phyloP scores from a whole-genome alignment of 2,797 vertebrate genomes.

The Clarias laeviceps region DNA sequence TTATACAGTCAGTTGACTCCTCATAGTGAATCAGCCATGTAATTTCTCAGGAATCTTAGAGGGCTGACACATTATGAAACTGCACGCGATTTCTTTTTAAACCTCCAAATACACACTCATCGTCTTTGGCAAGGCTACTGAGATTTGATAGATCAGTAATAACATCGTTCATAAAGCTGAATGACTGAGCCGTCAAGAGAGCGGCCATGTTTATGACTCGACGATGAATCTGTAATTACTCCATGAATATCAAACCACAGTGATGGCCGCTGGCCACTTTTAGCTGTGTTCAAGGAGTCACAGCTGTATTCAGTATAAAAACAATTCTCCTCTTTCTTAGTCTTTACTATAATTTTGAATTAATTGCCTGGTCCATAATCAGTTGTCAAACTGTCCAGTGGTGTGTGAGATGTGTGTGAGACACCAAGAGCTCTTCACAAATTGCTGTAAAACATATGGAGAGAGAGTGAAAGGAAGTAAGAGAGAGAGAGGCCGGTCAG shows the following conservation, averaged over 20 bases:
- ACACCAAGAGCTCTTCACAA: constrained; percentile 27
- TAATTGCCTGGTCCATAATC: constrained; percentile 20
- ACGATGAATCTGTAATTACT: constrained; percentile 54
- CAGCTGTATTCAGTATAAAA: constrained; percentile 32
- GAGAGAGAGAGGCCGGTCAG: background rate
- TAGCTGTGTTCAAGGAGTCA: constrained; percentile 32
- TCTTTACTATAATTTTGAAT: constrained; percentile 20
- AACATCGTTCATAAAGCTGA: constrained; percentile 39
- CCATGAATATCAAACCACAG: constrained; percentile 52
- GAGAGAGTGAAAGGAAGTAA: background rate
- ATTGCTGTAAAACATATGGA: constrained; percentile 5
- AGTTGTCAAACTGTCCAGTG: constrained; percentile 32
- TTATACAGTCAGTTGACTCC: constrained; percentile 24
- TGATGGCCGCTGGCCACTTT: constrained; percentile 28
- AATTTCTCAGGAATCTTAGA: constrained; percentile 46
- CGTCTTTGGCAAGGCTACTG: constrained; percentile 32
- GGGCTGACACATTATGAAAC: constrained; percentile 34
- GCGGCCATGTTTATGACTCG: constrained; percentile 45
- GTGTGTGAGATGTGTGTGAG: constrained; percentile 35
- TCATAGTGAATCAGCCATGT: constrained; percentile 24
- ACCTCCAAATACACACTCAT: constrained; percentile 17
- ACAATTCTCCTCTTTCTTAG: background rate
- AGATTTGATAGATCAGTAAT: constrained; percentile 45
- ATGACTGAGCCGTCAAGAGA: constrained; percentile 16
- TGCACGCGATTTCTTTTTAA: background rate